phyloP scores from a whole-genome alignment of 2,888 invertebrate species.

The Anarsia innoxiella region DNA sequence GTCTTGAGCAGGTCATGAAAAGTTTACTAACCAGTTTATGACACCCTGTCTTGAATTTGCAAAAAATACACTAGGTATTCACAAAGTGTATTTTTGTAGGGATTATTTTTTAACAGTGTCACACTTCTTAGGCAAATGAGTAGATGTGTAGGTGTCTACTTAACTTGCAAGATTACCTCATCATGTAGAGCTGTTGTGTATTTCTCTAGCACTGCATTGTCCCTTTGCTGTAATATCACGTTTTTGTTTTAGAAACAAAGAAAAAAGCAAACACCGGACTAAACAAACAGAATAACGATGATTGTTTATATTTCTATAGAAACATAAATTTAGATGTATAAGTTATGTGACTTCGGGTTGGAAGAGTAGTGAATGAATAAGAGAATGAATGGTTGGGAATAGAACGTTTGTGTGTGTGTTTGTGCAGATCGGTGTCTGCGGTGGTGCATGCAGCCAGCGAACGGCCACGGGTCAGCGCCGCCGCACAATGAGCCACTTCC shows the following conservation, averaged over 20 bases:
- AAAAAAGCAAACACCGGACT: conserved; percentile 13
- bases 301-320: conserved; percentile 8
- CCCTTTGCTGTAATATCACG: conserved; percentile 14
- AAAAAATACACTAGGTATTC: no score
- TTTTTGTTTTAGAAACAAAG: conserved; percentile 15
- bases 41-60: no score
- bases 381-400: conserved; percentile 1
- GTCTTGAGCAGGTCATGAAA: no score
- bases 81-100: no score
- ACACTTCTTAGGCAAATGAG: no score
- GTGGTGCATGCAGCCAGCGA: conserved; percentile 1
- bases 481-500: conserved; percentile 66
- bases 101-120: no score
- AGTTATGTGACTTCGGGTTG: background rate
- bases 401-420: background rate
- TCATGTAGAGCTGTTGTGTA: no score
- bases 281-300: conserved; percentile 9
- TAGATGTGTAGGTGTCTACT: no score
- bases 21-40: no score
- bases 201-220: conserved; percentile 7
- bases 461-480: conserved; percentile 58
- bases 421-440: background rate
- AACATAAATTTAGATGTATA: conserved; percentile 1
- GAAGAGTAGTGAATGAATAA: conserved; percentile 10
- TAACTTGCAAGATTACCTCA: no score